phyloP scores from a whole-genome alignment of 2,888 invertebrate genomes.

The Macrosiphum euphorbiae region DNA sequence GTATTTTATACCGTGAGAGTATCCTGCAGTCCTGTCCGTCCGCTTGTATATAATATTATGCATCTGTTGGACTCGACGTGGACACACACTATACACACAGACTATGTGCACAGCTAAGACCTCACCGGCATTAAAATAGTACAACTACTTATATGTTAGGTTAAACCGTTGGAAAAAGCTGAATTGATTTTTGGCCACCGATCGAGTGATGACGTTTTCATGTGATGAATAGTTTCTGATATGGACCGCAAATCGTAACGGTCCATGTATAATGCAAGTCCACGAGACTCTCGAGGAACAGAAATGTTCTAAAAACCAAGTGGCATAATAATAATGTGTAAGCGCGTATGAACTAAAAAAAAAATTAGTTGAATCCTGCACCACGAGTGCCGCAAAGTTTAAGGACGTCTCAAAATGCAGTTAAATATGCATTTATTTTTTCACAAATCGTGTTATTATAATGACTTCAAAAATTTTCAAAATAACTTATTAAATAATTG shows the following conservation, averaged over 20 bases:
- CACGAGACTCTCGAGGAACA: neutral
- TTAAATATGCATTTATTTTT: neutral
- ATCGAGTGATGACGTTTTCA: no score
- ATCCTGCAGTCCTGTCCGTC: slow-evolving; percentile 18
- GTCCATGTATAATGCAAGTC: no score
- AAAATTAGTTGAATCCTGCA: no score
- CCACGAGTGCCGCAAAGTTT: no score
- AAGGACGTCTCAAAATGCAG: neutral
- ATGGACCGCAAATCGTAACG: no score
- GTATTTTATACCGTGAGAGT: slow-evolving; percentile 56
- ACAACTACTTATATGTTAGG: neutral
- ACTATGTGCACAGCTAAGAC: neutral
- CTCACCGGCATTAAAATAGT: neutral
- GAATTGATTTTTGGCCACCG: no score
- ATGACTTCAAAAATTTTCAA: neutral
- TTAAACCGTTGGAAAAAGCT: no score
- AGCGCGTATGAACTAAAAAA: neutral
- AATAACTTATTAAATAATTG: neutral
- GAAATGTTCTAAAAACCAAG: neutral
- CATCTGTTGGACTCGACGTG: slow-evolving; percentile 13
- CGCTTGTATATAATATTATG: neutral
- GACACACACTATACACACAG: neutral
- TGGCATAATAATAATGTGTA: neutral
- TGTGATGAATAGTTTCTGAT: no score
- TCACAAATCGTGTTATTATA: neutral